A percentile compares a stretch with the other conserved stretches of the same genome.
phyloP scores from a whole-genome alignment of 2,113 vertebrate genomes.

The Tupaia chinensis region DNA sequence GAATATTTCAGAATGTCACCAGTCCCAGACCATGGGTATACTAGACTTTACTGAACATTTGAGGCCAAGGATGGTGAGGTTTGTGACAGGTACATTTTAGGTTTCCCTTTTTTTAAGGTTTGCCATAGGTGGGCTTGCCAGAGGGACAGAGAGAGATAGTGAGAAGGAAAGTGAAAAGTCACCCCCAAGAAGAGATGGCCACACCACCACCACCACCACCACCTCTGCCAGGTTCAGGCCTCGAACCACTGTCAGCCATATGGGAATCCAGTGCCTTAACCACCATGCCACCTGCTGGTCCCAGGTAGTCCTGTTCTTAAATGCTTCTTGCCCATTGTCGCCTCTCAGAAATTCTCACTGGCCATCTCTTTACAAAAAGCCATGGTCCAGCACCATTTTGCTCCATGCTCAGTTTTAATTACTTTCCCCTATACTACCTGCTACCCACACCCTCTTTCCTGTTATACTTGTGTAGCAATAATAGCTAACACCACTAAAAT shows the following conservation, averaged over 20 bases:
- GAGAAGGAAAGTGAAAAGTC: no score
- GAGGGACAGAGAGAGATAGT: no score
- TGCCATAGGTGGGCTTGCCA: no score
- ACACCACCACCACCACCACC: no score
- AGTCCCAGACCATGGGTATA: background rate
- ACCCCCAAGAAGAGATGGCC: no score
- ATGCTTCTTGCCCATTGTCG: background rate
- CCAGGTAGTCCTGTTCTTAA: background rate
- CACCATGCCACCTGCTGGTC: no score
- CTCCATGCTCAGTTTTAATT: slow-evolving; percentile 4
- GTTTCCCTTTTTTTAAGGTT: no score
- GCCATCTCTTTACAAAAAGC: background rate
- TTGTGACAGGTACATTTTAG: background rate
- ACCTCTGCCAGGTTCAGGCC: no score
- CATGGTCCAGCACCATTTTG: background rate
- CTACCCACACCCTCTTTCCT: background rate
- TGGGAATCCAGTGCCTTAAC: no score
- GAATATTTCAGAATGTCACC: background rate
- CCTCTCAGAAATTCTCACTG: background rate
- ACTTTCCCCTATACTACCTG: background rate
- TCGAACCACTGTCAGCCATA: no score
- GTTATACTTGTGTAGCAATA: background rate
- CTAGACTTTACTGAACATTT: background rate
- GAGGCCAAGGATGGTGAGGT: background rate
- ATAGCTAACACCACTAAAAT: background rate